These are phyloP conservation scores for Lipophrys pholis DNA, from an alignment of 2,113 vertebrate species.

Conservation along the genomic window DNA sequence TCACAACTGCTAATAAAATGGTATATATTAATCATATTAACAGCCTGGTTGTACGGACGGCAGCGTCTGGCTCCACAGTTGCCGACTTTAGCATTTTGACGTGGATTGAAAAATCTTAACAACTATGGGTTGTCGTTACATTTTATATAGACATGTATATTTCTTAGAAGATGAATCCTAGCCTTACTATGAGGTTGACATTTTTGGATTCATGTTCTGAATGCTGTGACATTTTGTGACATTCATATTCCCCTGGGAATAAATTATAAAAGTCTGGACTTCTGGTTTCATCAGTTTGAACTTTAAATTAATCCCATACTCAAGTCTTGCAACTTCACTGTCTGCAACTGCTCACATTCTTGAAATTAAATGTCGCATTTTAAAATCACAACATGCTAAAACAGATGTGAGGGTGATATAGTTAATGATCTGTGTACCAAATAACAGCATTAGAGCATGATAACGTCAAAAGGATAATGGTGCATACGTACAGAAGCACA, in stretches of 20 bases:
- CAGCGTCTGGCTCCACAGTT: constrained; percentile 7
- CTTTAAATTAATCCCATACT: neutral
- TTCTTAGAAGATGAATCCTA: neutral
- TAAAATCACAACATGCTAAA: neutral
- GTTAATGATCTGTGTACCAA: neutral
- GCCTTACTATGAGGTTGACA: neutral
- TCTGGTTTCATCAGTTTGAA: neutral
- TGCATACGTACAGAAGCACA: too few species aligned
- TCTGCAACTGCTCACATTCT: too few species aligned
- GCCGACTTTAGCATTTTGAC: neutral
- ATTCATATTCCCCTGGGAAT: neutral
- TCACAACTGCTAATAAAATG: constrained; percentile 18
- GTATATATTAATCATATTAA: constrained; percentile 19
- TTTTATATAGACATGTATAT: neutral
- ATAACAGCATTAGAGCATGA: too few species aligned
- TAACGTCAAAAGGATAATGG: too few species aligned
- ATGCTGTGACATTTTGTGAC: neutral
- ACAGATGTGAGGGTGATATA: too few species aligned
- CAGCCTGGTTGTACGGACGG: neutral
- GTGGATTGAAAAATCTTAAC: neutral
- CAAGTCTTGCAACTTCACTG: neutral
- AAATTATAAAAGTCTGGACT: neutral
- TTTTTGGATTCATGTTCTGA: neutral
- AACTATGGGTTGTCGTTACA: neutral
- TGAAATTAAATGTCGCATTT: too few species aligned